Conservation (phyloP, 2,797 vertebrate species). For the Brotula barbata region DNA sequence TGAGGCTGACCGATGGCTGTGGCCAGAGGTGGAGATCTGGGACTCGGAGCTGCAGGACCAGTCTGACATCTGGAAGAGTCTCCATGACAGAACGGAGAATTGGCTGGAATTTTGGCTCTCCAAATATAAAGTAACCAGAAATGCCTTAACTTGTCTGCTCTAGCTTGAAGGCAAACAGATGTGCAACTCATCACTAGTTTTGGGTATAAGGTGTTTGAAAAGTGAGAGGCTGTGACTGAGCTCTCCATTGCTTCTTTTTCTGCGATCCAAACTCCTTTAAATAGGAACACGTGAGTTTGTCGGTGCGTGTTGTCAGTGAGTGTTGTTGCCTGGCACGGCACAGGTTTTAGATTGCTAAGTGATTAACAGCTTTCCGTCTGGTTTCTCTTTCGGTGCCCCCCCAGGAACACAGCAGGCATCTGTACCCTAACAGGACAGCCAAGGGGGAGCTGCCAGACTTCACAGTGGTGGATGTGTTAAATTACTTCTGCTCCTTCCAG, state of each 20-base stretch:
- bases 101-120: conserved; percentile 69
- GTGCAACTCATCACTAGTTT: no score
- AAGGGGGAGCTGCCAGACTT: conserved; percentile 3
- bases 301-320: no score
- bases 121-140: conserved; percentile 67
- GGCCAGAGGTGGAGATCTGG: conserved; percentile 64
- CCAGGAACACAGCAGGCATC: conserved; percentile 48
- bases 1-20: conserved; percentile 66
- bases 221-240: conserved; percentile 28
- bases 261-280: conserved; percentile 45
- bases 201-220: conserved; percentile 51
- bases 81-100: conserved; percentile 47
- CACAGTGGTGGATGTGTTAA: conserved; percentile 64
- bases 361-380: conserved; percentile 22
- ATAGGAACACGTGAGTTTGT: conserved; percentile 34
- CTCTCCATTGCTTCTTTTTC: conserved; percentile 22
- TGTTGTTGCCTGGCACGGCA: conserved; percentile 29
- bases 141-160: no score
- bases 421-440: conserved; percentile 9
- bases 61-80: conserved; percentile 40
- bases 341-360: conserved; percentile 8
- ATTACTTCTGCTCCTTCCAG: conserved; percentile 69
- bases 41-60: conserved; percentile 23
- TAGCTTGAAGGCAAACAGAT: no score
- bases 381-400: neutral